These are phyloP conservation scores for Pseudococcus longispinus DNA, from an alignment of 2,888 invertebrate species.

Conservation along the genomic window DNA sequence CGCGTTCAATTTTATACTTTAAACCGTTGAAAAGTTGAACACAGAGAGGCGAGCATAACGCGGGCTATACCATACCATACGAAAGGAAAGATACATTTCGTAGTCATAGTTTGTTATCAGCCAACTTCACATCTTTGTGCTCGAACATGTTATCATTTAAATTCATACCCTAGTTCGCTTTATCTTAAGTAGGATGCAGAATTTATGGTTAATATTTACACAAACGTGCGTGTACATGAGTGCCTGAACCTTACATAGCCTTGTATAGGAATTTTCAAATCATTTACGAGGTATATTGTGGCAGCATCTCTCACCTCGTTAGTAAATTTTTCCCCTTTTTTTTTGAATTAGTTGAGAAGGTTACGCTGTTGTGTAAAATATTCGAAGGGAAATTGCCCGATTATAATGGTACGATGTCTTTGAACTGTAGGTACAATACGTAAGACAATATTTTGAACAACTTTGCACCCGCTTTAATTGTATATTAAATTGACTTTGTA, in stretches of 20 bases:
- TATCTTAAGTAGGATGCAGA: conserved; percentile 6
- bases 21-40: conserved; percentile 5
- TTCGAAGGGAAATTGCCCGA: background rate
- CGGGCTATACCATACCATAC: background rate
- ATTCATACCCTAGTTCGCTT: conserved; percentile 20
- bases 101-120: conserved; percentile 42
- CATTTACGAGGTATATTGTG: background rate
- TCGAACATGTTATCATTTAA: conserved; percentile 25
- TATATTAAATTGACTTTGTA: background rate
- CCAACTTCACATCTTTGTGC: conserved; percentile 30
- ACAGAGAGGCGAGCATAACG: background rate
- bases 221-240: background rate
- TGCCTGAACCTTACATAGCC: background rate
- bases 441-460: background rate
- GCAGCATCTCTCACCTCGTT: background rate
- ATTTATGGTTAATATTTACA: conserved; percentile 40
- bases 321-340: background rate
- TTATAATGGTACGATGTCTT: background rate
- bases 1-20: conserved; percentile 28
- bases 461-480: background rate
- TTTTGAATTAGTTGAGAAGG: background rate
- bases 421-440: background rate
- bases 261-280: background rate
- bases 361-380: background rate
- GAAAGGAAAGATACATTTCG: conserved; percentile 31